These are phyloP conservation scores for Drosophila simulans DNA, from an alignment of 1,140 invertebrate genomes.

Conservation along the genomic window DNA sequence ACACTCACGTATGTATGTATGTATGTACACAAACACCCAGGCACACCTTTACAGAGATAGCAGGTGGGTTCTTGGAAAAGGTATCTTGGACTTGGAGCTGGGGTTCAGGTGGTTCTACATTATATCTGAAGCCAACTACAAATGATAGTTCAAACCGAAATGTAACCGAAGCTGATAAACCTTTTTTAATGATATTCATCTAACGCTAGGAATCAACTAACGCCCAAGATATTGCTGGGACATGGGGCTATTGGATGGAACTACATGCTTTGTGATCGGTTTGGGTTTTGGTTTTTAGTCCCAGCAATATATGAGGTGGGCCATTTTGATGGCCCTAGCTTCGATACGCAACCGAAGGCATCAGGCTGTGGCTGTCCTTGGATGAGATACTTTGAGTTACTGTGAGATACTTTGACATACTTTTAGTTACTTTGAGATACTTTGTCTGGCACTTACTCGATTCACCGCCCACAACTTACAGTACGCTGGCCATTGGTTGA, in stretches of 20 bases:
- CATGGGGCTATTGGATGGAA: neutral
- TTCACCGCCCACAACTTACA: slow-evolving; percentile 47
- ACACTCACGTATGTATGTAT: neutral
- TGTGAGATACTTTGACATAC: too few species aligned
- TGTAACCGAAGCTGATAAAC: slow-evolving; percentile 34
- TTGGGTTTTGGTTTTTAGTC: too few species aligned
- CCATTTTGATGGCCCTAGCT: slow-evolving; percentile 10
- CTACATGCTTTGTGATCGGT: slow-evolving; percentile 6
- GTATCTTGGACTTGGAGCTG: neutral
- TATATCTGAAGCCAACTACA: slow-evolving; percentile 46
- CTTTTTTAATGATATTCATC: slow-evolving; percentile 39
- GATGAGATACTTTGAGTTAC: slow-evolving; percentile 6
- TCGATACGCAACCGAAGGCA: slow-evolving; percentile 15
- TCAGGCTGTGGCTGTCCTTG: slow-evolving; percentile 20
- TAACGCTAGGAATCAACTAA: slow-evolving; percentile 30
- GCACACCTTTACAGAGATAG: slow-evolving; percentile 11
- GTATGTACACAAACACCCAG: slow-evolving; percentile 4
- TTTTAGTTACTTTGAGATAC: slow-evolving; percentile 7
- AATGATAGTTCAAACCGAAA: slow-evolving; percentile 41
- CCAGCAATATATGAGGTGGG: neutral
- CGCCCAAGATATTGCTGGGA: slow-evolving; percentile 1
- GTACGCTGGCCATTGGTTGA: slow-evolving; percentile 36
- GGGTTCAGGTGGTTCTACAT: slow-evolving; percentile 1
- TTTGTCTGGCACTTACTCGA: slow-evolving; percentile 38
- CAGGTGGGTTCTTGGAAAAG: slow-evolving; percentile 7